Evolutionary conservation across 2,888 invertebrate species (phyloP).

Genomic region (Mycogona germanica): DNA sequence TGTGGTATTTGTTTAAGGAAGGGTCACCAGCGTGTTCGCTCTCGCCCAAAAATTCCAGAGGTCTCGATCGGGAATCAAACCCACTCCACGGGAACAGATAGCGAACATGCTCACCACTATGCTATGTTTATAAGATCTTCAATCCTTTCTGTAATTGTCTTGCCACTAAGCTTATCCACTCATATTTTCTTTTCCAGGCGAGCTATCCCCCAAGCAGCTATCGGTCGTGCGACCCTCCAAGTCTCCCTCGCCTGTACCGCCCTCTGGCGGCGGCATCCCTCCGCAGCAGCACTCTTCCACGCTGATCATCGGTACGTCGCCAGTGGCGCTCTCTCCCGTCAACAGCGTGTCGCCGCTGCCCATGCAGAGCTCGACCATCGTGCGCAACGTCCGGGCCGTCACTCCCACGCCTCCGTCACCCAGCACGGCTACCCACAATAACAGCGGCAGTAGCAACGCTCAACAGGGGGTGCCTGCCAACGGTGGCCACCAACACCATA

Average conservation of each 20-base stretch:
- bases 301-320: constrained; percentile 23
- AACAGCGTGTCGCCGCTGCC: background rate
- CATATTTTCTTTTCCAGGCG: constrained; percentile 30
- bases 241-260: background rate
- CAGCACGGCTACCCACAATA: background rate
- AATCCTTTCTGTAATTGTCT: too few relatives aligned
- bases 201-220: constrained; percentile 3
- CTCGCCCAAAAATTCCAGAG: too few relatives aligned
- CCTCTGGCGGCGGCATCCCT: constrained; percentile 35
- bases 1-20: too few relatives aligned
- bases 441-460: too few relatives aligned
- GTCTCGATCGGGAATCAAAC: too few relatives aligned
- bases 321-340: background rate
- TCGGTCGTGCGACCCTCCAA: background rate
- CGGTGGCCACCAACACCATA: background rate
- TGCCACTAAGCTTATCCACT: too few relatives aligned
- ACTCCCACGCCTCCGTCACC: constrained; percentile 1
- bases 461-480: background rate
- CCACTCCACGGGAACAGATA: too few relatives aligned
- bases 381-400: background rate
- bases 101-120: too few relatives aligned
- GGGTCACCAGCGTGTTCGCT: too few relatives aligned
- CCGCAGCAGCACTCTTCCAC: constrained; percentile 30
- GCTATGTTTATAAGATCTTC: too few relatives aligned
- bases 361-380: background rate